A percentile compares a stretch with the other conserved stretches of the same genome.
These are phyloP conservation scores for Cepaea nemoralis DNA, from an alignment of 1,140 invertebrate genomes.

Conservation along the genomic window DNA sequence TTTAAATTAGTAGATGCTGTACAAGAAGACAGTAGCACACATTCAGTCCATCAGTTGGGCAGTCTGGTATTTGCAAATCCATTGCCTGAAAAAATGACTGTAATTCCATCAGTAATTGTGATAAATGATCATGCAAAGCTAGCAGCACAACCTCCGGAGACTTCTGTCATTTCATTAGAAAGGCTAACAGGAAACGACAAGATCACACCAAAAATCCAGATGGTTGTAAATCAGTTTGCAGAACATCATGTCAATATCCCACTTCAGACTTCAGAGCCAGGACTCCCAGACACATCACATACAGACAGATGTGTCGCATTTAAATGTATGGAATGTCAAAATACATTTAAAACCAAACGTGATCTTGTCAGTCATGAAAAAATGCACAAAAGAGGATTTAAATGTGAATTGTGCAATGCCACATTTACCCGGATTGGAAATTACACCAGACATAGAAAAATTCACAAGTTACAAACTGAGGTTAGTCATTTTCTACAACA, in stretches of 20 bases:
- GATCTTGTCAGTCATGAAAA: constrained; percentile 22
- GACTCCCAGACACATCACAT: not conserved
- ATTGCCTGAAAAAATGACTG: not conserved
- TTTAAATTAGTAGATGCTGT: not conserved
- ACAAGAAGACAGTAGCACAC: not conserved
- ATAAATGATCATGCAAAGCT: not conserved
- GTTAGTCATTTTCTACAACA: constrained; percentile 3
- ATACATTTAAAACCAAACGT: constrained; percentile 2
- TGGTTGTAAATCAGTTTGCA: too few relatives aligned
- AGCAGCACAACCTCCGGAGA: not conserved
- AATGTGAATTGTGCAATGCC: constrained; percentile 43
- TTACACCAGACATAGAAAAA: constrained; percentile 41
- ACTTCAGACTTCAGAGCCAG: not conserved
- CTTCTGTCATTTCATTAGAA: not conserved
- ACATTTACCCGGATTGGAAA: constrained; percentile 38
- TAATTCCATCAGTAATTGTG: not conserved
- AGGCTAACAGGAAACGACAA: not conserved
- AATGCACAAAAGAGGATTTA: constrained; percentile 14
- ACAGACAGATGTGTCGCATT: not conserved
- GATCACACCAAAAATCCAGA: too few relatives aligned
- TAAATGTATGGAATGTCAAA: constrained; percentile 11
- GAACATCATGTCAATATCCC: not conserved
- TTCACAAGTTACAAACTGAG: constrained; percentile 36
- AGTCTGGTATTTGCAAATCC: not conserved
- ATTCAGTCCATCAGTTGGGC: not conserved